Percentiles rank a stretch among this genome's conserved stretches.
Evolutionary conservation across 2,888 invertebrate genomes (phyloP).

Genomic region (Nematopogon swammerdamellus): DNA sequence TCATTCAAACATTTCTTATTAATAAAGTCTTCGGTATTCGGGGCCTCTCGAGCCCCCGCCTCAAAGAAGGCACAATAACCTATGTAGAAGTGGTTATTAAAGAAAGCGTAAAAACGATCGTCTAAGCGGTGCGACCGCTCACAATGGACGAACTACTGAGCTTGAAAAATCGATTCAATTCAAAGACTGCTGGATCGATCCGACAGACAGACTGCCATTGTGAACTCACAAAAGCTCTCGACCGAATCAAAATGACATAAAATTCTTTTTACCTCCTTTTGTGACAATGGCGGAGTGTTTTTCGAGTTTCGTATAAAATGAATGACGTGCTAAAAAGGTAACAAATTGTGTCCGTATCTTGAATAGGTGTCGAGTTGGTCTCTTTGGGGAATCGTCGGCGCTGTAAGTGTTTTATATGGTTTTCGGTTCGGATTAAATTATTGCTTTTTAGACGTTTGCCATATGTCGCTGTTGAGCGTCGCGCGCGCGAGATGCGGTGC

Average conservation of each 20-base stretch:
- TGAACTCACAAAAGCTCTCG: slow-evolving; percentile 10
- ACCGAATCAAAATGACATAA: slow-evolving; percentile 57
- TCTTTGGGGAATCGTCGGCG: not conserved
- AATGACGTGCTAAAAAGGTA: slow-evolving; percentile 55
- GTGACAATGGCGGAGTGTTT: slow-evolving; percentile 33
- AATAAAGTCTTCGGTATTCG: not conserved
- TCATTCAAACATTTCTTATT: not conserved
- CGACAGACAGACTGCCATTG: slow-evolving; percentile 38
- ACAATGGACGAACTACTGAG: slow-evolving; percentile 47
- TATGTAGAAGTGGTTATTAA: not conserved
- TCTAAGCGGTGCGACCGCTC: slow-evolving; percentile 31
- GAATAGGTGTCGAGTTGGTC: not conserved
- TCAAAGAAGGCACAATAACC: not conserved
- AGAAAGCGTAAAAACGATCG: slow-evolving; percentile 19
- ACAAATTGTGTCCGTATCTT: slow-evolving; percentile 26
- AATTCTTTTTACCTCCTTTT: slow-evolving; percentile 27
- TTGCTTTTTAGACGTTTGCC: not conserved
- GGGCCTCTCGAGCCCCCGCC: not conserved
- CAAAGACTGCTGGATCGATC: slow-evolving; percentile 26
- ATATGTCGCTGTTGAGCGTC: too few species aligned
- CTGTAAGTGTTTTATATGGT: not conserved
- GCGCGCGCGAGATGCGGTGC: too few species aligned
- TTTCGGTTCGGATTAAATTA: not conserved
- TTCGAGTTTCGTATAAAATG: slow-evolving; percentile 29
- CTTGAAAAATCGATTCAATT: slow-evolving; percentile 54